Evolutionary conservation across 1,140 invertebrate genomes (phyloP).

Genomic region (Holcopasites calliopsidis): DNA sequence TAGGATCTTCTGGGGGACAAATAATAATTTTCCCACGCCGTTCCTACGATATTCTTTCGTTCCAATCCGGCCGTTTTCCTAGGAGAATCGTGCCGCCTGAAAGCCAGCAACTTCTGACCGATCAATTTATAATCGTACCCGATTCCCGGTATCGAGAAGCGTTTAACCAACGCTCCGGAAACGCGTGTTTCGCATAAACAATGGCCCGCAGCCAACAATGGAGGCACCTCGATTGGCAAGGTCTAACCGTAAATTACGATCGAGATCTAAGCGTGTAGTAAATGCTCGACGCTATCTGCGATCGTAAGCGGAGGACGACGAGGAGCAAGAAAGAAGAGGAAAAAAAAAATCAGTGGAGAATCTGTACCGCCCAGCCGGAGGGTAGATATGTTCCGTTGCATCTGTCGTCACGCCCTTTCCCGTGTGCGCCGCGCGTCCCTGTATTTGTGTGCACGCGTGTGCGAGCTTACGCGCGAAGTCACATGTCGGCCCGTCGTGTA

Average conservation of each 20-base stretch:
- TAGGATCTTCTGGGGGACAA: not conserved
- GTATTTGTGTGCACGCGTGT: slow-evolving; percentile 2
- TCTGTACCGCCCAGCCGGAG: slow-evolving; percentile 66
- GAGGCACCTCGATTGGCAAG: slow-evolving; percentile 38
- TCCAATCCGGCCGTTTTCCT: not conserved
- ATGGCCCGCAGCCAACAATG: slow-evolving; percentile 39
- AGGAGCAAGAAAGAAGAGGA: not conserved
- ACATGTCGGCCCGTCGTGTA: slow-evolving; percentile 56
- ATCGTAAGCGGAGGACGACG: slow-evolving; percentile 43
- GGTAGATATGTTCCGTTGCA: slow-evolving; percentile 76
- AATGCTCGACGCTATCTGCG: slow-evolving; percentile 60
- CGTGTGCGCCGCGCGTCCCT: slow-evolving; percentile 31
- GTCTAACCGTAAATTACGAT: slow-evolving; percentile 58
- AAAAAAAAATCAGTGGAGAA: slow-evolving; percentile 66
- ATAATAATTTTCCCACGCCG: not conserved
- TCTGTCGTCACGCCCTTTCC: slow-evolving; percentile 77
- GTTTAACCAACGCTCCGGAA: slow-evolving; percentile 36
- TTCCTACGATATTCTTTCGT: not conserved
- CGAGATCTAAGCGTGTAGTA: slow-evolving; percentile 42
- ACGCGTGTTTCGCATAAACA: slow-evolving; percentile 49
- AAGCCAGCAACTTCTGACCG: too few relatives aligned
- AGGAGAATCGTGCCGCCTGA: too few relatives aligned
- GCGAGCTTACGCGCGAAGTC: slow-evolving; percentile 58
- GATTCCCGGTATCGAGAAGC: not conserved
- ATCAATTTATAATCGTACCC: not conserved